These are phyloP conservation scores for Mellivora capensis DNA, from an alignment of 2,113 vertebrate genomes.

Conservation along the genomic window DNA sequence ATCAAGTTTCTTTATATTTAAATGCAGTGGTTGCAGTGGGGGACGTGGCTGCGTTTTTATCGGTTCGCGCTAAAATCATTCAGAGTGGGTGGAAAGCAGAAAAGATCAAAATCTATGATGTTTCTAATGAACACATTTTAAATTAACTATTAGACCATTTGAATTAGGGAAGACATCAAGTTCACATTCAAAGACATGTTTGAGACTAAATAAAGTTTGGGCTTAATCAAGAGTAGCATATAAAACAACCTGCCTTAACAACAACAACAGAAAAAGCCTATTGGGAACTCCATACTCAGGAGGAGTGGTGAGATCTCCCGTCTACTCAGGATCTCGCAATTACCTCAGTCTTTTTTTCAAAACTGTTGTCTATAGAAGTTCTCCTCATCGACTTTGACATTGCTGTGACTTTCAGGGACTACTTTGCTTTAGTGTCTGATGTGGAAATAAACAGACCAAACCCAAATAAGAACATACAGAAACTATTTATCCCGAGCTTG, in stretches of 20 bases:
- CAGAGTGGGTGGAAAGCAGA: neutral
- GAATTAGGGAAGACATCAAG: neutral
- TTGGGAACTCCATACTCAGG: neutral
- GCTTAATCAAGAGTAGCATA: neutral
- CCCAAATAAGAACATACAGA: neutral
- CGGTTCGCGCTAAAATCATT: neutral
- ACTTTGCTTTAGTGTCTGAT: neutral
- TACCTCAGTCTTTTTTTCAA: neutral
- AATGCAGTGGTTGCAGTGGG: neutral
- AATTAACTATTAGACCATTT: neutral
- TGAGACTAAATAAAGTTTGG: neutral
- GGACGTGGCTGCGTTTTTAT: accelerated
- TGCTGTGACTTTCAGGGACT: neutral
- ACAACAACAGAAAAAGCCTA: neutral
- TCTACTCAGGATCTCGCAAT: too few species aligned
- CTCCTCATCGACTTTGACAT: too few species aligned
- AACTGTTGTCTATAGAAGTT: neutral
- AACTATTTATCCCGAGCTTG: neutral
- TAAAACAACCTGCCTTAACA: neutral
- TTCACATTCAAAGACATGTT: neutral
- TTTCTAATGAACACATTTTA: neutral
- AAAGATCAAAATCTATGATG: neutral
- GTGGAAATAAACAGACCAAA: neutral
- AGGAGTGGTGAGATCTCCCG: neutral
- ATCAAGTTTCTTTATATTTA: neutral